Base-by-base conservation (phyloP, 2,888 invertebrate genomes). In the Diaprepes abbreviatus region DNA sequence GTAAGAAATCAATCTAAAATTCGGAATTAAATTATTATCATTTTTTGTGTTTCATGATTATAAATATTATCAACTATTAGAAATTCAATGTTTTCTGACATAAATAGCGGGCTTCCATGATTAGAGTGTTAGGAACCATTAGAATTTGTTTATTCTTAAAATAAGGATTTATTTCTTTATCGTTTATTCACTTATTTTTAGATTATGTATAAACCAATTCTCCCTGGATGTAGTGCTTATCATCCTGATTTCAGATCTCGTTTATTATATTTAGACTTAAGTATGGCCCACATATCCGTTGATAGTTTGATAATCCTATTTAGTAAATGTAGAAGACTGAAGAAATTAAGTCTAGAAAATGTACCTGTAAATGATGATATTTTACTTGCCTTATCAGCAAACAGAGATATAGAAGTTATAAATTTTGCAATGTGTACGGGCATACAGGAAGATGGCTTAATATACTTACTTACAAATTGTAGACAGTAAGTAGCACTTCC, bases 301-400 rank as follows among this genome's bases (percentile, higher is more conserved):
- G 75, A 80, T 0, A 89, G 89, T 0, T 82, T 93, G n/a, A 85
- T 86, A 76, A 81, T 82, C 35, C 80, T 90, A 14, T 85, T 97
- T 33, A 83, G 85, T 1, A 86, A 89, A 4, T 96, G 95, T 82
- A 86, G 87, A 3, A 85, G 87, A 9, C 85, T 97, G 31, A 90
- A 89, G 79, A 96, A 96, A 81, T 85, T 97, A 2, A 96, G 96
- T 76, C 83, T 97, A 62, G 97, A 97, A 83, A 91, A 92, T 77
- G 89, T 93, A 16, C 82, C 83, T 6, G 70, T 96, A 0, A 89
- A 89, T 75, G 88, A 89, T 71, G 83, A 83, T 0, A 89, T 92
- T 17, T 91, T 94, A 78, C 82, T 86, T 68, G 86, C 91, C 55
- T 90, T 96, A 68, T 89, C 91, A 74, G 80, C 88, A 79, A 93